These are phyloP conservation scores for Beris morrisii DNA, from an alignment of 2,888 invertebrate genomes.

Conservation along the genomic window DNA sequence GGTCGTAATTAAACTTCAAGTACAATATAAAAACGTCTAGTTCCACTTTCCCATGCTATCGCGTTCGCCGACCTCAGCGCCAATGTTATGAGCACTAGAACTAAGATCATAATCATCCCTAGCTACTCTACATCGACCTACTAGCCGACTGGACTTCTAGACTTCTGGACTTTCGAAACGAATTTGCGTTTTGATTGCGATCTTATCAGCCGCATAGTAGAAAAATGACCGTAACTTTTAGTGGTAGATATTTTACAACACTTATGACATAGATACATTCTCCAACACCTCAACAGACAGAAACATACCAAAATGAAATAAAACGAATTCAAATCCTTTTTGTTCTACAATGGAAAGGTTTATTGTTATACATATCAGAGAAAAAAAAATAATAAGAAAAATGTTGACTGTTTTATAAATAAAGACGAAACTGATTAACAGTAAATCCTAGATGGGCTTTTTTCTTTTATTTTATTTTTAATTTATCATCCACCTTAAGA, in stretches of 20 bases:
- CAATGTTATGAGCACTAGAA: too few species aligned
- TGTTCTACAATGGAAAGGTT: conserved; percentile 15
- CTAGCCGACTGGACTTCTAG: background rate
- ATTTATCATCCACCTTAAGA: too few species aligned
- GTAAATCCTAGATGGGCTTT: background rate
- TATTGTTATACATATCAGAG: conserved; percentile 35
- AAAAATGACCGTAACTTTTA: conserved; percentile 23
- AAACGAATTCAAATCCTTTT: too few species aligned
- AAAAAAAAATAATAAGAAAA: conserved; percentile 32
- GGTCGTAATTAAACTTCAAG: conserved; percentile 26
- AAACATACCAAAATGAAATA: too few species aligned
- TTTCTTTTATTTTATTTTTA: background rate
- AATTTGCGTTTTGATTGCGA: conserved; percentile 25
- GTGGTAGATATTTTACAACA: background rate
- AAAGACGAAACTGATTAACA: conserved; percentile 29
- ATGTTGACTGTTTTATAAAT: conserved; percentile 40
- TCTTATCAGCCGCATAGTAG: conserved; percentile 22
- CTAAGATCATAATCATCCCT: background rate
- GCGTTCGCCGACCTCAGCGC: too few species aligned
- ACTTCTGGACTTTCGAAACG: background rate
- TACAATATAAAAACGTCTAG: background rate
- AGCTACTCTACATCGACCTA: conserved; percentile 3
- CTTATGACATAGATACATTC: too few species aligned
- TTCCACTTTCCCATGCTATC: too few species aligned
- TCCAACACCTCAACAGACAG: too few species aligned